Base-by-base conservation (phyloP, 2,113 vertebrate genomes). In the Rhinichthys klamathensis region DNA sequence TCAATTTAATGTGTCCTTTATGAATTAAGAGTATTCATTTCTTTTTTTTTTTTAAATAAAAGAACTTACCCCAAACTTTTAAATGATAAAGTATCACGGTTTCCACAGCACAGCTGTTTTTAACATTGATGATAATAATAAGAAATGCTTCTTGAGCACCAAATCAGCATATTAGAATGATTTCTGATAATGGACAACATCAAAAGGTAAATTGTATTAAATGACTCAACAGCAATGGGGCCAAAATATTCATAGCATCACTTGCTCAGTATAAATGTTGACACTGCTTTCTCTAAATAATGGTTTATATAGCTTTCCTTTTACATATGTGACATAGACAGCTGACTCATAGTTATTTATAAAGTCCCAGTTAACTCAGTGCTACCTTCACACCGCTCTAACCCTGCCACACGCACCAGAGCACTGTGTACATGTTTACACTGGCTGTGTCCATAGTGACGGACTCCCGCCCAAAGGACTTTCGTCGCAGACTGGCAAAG, bases 351-450 rank as follows among this genome's bases (percentile, higher is more conserved):
- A 38, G 87, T 87, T 93, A 92, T 92, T 92, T 88, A 89, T 91
- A 91, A 90, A 85, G 81, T 63, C 54, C 49, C 46, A 73, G 76
- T 88, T 89, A 89, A 91, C 89, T 67, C 78, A 32, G 85, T 74
- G 25, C 65, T 58, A 30, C 30, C 61, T 81, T 73, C 67, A 77
- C 77, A n/a, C 51, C 35, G 18, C 46, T 61, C 73, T 85, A 75
- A 65, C 60, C 81, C 75, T 61, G 70, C 63, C 82, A 84, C 73
- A 72, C 38, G 21, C 82, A 63, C 79, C 65, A 70, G 49, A n/a
- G 12, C 56, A n/a, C 23, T 61, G 61, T 93, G 88, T 94, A 93
- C 91, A 63, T 94, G 91, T 95, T 93, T 91, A 89, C 67, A 83
- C n/a, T 4, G 88, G 69, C 78, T 89, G 89, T 87, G 70, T 15